Evolutionary conservation across 2,797 vertebrate species (phyloP).

Genomic region (Gallinago stenura): DNA sequence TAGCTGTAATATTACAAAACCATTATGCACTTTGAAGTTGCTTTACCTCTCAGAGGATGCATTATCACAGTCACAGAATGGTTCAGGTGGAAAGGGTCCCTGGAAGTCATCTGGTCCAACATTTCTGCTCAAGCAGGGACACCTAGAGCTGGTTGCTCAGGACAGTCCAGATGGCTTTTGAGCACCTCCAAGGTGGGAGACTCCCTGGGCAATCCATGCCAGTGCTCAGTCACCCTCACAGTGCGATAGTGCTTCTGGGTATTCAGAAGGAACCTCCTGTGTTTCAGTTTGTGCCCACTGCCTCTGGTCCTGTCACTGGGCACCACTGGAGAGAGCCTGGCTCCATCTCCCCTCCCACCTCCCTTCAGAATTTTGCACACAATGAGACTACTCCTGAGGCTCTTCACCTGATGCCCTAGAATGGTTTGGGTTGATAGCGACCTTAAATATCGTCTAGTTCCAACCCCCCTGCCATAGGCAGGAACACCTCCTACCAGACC

Average conservation of each 20-base stretch:
- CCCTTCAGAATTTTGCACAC: neutral
- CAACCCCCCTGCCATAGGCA: neutral
- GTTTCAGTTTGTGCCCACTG: neutral
- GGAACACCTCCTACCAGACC: neutral
- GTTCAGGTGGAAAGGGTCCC: neutral
- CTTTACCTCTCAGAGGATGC: neutral
- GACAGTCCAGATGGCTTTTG: neutral
- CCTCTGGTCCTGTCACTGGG: neutral
- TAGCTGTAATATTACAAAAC: neutral
- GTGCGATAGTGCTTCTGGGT: neutral
- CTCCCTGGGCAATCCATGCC: neutral
- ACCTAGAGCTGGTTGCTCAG: neutral
- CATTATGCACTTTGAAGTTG: no score
- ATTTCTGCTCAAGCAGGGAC: neutral
- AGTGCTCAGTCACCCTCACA: neutral
- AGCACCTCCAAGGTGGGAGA: neutral
- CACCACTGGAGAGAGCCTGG: neutral
- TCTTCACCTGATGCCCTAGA: neutral
- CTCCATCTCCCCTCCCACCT: neutral
- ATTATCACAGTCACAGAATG: neutral
- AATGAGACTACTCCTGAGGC: neutral
- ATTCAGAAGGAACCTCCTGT: neutral
- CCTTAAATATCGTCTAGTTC: neutral
- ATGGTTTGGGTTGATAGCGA: neutral
- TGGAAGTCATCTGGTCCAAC: neutral